A percentile compares a stretch with the other conserved stretches of the same genome.
phyloP scores from a whole-genome alignment of 2,797 vertebrate species.

The Agapornis canus region DNA sequence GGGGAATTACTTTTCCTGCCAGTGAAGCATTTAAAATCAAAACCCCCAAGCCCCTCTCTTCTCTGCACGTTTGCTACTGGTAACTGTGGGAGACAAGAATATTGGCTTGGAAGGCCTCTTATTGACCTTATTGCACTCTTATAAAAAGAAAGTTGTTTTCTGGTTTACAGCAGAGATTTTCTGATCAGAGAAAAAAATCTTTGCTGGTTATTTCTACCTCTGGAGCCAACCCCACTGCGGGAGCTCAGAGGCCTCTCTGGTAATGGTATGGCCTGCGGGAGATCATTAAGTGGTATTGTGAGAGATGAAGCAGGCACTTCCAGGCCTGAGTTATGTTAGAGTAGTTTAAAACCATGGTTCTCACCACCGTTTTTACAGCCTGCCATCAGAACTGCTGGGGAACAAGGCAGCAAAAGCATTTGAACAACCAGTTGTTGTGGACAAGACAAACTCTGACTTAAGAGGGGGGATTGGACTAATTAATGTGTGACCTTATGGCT shows the following conservation, averaged over 20 bases:
- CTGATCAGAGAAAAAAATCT: background rate
- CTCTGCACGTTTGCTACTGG: conserved; percentile 4
- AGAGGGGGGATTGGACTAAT: conserved; percentile 13
- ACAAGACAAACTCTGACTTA: background rate
- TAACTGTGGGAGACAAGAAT: background rate
- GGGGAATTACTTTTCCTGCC: background rate
- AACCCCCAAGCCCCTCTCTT: background rate
- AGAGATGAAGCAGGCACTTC: conserved; percentile 1
- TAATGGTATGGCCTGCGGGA: background rate
- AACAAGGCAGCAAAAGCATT: conserved; percentile 11
- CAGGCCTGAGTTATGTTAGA: background rate
- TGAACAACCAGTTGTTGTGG: background rate
- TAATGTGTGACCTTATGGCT: conserved; percentile 13
- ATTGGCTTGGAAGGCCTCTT: conserved; percentile 37
- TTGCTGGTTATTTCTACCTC: conserved; percentile 15
- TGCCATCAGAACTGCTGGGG: conserved; percentile 10
- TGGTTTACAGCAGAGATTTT: conserved; percentile 45
- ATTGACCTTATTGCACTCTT: conserved; percentile 26
- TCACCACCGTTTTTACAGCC: background rate
- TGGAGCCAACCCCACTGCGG: background rate
- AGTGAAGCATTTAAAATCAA: conserved; percentile 19
- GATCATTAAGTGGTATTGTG: conserved; percentile 21
- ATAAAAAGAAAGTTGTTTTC: conserved; percentile 48
- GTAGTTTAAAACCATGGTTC: background rate
- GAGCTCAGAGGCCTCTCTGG: conserved; percentile 7